These are phyloP conservation scores for Corydoras sp. DNA, from an alignment of 2,113 vertebrate genomes.

Conservation along the genomic window DNA sequence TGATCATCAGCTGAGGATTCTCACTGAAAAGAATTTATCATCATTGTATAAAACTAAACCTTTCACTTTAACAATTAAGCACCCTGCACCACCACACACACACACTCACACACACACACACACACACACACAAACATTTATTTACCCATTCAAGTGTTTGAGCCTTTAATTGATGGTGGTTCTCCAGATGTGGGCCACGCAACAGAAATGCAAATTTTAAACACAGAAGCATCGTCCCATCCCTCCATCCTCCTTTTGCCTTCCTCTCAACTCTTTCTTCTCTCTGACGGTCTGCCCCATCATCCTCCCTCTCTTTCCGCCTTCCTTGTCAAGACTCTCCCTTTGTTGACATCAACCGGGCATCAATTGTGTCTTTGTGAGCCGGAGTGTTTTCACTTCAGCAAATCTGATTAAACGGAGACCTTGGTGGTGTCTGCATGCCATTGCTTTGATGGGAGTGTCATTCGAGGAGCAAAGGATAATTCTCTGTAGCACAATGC, in stretches of 20 bases:
- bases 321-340: constrained; percentile 43
- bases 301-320: constrained; percentile 12
- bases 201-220: background rate
- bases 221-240: constrained; percentile 26
- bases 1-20: no score
- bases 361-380: constrained; percentile 46
- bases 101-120: no score
- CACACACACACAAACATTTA: no score
- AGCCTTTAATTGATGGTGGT: no score
- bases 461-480: constrained; percentile 39
- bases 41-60: no score
- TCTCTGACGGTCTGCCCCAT: background rate
- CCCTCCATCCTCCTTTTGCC: constrained; percentile 4
- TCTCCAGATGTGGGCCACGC: no score
- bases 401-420: constrained; percentile 54
- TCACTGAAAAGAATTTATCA: no score
- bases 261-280: constrained; percentile 25
- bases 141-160: no score
- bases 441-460: constrained; percentile 48
- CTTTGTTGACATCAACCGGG: constrained; percentile 47
- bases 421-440: constrained; percentile 41
- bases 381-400: constrained; percentile 46
- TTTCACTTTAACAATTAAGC: no score
- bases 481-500: constrained; percentile 39
- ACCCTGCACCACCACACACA: no score